phyloP scores from a whole-genome alignment of 2,888 invertebrate genomes.

The Platycheirus albimanus region DNA sequence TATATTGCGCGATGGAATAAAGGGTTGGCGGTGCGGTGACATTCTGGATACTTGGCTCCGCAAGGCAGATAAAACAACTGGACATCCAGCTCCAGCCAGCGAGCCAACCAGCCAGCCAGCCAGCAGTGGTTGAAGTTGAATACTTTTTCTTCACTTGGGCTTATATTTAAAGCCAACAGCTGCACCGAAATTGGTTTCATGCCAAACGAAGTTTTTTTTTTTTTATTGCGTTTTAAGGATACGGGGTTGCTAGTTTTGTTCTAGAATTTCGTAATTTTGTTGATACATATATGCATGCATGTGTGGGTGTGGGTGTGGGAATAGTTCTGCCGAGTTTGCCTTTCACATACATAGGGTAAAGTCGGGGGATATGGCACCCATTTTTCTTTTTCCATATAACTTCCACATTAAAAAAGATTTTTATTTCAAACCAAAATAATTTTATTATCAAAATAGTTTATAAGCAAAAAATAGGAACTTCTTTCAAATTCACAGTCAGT shows the following conservation, averaged over 20 bases:
- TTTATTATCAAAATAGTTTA: too few species aligned
- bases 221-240: background rate
- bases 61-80: slow-evolving; percentile 20
- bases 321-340: too few species aligned
- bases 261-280: background rate
- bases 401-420: too few species aligned
- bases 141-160: slow-evolving; percentile 20
- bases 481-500: too few species aligned
- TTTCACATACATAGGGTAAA: too few species aligned
- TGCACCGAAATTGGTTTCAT: slow-evolving; percentile 57
- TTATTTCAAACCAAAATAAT: too few species aligned
- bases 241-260: slow-evolving; percentile 1
- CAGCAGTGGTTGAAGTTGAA: slow-evolving; percentile 18
- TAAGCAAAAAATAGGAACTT: too few species aligned
- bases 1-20: slow-evolving; percentile 23
- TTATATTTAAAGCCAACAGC: slow-evolving; percentile 49
- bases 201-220: slow-evolving; percentile 49
- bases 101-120: slow-evolving; percentile 2
- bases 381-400: too few species aligned
- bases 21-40: slow-evolving; percentile 10
- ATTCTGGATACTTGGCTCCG: slow-evolving; percentile 12
- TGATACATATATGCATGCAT: background rate
- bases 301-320: background rate
- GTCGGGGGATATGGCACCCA: too few species aligned
- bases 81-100: too few species aligned